These are phyloP conservation scores for Psittacula echo DNA, from an alignment of 2,797 vertebrate species.

Conservation along the genomic window DNA sequence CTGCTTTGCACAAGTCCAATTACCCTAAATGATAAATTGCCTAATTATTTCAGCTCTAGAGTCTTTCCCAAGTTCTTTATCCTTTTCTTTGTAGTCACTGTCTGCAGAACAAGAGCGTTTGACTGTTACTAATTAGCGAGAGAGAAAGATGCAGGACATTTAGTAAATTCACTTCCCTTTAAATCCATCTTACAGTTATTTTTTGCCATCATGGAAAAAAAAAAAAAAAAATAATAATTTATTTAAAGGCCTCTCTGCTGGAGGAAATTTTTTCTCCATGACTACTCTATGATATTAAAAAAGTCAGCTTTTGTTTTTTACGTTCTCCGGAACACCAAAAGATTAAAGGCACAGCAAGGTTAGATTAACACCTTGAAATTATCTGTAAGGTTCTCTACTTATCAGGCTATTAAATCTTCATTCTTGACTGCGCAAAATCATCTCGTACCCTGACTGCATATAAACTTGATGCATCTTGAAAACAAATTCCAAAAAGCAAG, in stretches of 20 bases:
- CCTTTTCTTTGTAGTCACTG: conserved; percentile 53
- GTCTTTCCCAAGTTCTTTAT: conserved; percentile 46
- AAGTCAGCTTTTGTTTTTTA: conserved; percentile 47
- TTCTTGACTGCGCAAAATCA: conserved; percentile 14
- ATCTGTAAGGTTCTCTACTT: conserved; percentile 29
- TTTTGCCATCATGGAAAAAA: not conserved
- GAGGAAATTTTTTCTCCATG: conserved; percentile 28
- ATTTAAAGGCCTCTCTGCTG: conserved; percentile 53
- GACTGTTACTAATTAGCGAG: conserved; percentile 69
- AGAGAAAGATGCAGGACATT: conserved; percentile 50
- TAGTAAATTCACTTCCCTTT: conserved; percentile 45
- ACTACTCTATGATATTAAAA: conserved; percentile 27
- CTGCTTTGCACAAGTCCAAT: conserved; percentile 60
- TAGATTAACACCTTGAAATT: conserved; percentile 59
- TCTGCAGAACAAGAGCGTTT: conserved; percentile 58
- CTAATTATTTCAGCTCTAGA: conserved; percentile 65
- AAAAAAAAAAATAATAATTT: conserved; percentile 51
- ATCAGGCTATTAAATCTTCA: conserved; percentile 56
- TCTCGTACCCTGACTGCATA: not conserved
- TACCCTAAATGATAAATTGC: conserved; percentile 68
- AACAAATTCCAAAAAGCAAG: conserved; percentile 13
- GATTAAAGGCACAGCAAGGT: conserved; percentile 55
- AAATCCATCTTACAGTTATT: conserved; percentile 49
- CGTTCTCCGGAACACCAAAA: not conserved
- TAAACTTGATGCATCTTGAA: not conserved